Percentiles rank a stretch among this genome's conserved stretches.
phyloP scores from a whole-genome alignment of 1,140 invertebrate species.

The Drosophila lowei region DNA sequence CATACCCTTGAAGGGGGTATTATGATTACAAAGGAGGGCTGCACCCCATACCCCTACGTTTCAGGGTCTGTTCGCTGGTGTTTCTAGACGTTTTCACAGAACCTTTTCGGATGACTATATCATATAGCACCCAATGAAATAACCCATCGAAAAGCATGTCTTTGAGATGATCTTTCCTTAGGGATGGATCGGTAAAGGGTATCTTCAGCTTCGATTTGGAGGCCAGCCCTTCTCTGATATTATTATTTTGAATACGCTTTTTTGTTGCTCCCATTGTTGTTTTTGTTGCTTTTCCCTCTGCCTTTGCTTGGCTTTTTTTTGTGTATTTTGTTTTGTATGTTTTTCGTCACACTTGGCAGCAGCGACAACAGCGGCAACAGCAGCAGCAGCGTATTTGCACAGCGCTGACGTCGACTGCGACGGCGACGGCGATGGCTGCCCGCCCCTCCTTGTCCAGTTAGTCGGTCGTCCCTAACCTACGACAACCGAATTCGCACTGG shows the following conservation, averaged over 20 bases:
- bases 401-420: conserved; percentile 47
- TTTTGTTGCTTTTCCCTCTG: conserved; percentile 40
- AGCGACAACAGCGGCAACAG: conserved; percentile 25
- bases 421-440: conserved; percentile 28
- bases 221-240: conserved; percentile 37
- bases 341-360: conserved; percentile 80
- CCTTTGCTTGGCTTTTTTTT: conserved; percentile 57
- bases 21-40: too few species aligned
- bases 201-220: too few species aligned
- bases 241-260: conserved; percentile 79
- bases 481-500: conserved; percentile 81
- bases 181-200: too few species aligned
- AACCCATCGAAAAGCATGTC: too few species aligned
- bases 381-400: conserved; percentile 66
- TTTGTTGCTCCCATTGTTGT: conserved; percentile 64
- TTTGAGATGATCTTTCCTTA: too few species aligned
- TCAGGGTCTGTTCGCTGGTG: too few species aligned
- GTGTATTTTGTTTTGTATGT: conserved; percentile 79
- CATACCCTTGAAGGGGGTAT: too few species aligned
- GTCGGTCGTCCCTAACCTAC: conserved; percentile 75
- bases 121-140: too few species aligned
- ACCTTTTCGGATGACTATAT: too few species aligned
- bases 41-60: too few species aligned
- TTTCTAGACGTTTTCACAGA: too few species aligned
- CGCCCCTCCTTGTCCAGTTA: conserved; percentile 52